phyloP scores from a whole-genome alignment of 2,113 vertebrate genomes.

The Engraulis encrasicolus region DNA sequence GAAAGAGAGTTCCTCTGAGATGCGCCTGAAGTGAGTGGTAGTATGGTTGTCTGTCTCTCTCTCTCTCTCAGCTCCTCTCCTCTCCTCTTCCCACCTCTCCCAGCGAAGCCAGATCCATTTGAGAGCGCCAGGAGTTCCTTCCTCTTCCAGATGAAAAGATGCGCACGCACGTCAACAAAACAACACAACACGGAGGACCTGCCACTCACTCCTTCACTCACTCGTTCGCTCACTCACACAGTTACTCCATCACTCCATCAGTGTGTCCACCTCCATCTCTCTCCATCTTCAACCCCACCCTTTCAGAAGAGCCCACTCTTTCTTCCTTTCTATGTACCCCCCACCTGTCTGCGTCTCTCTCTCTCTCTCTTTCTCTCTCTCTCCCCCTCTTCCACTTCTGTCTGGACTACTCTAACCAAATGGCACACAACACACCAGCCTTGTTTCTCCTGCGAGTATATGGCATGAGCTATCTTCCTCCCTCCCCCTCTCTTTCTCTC shows the following conservation, averaged over 20 bases:
- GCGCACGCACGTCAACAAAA: not conserved
- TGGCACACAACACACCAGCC: constrained; percentile 40
- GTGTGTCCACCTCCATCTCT: constrained; percentile 10
- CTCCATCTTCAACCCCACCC: constrained; percentile 50
- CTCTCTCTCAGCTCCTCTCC: not conserved
- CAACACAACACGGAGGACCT: constrained; percentile 10
- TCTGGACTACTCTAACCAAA: constrained; percentile 20
- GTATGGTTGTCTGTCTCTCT: too few species aligned
- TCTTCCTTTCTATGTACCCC: constrained; percentile 24
- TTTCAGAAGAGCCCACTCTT: constrained; percentile 30
- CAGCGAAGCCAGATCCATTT: constrained; percentile 29
- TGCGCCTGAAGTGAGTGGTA: constrained; percentile 18
- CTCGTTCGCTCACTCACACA: constrained; percentile 21
- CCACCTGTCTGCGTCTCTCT: constrained; percentile 40
- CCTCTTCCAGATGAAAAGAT: constrained; percentile 34
- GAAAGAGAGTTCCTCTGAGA: not conserved
- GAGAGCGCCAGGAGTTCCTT: constrained; percentile 28
- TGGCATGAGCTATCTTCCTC: too few species aligned
- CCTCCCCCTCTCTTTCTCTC: constrained; percentile 19
- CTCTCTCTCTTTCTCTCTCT: not conserved
- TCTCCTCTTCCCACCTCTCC: constrained; percentile 10
- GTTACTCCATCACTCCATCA: not conserved
- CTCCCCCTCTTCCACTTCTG: not conserved
- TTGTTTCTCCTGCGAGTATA: constrained; percentile 40
- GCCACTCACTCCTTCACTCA: not conserved